Base-by-base conservation (phyloP, 2,113 vertebrate genomes). In the Oreochromis tanganicae region DNA sequence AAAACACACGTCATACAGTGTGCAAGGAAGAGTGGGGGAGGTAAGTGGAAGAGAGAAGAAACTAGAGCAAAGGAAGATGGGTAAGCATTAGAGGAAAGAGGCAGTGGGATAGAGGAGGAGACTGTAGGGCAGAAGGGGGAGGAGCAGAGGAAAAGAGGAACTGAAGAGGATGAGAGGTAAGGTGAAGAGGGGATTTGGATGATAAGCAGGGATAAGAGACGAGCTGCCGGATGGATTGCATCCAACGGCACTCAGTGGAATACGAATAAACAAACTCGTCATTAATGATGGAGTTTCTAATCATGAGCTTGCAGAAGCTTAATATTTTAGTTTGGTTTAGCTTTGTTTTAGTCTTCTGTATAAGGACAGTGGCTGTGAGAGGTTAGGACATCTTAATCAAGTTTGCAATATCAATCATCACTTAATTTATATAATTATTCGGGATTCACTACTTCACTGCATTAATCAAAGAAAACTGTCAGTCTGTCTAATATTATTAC, bases 141-240 rank as follows among this genome's bases (percentile, higher is more conserved):
- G 84, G 86, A 81, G 82, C 38, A 59, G 59, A 78, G 66, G 46
- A 80, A 78, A 79, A 68, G 84, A 83, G 38, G 66, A 83, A 90
- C 41, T 32, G 13, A 61, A 82, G 61, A 80, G 79, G 80, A 86
- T 73, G 80, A 85, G 78, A 19, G 61, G 29, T 83, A 52, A 66
- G 71, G 75, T 87, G 57, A 84, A 79, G 68, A 92, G 32, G 32
- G 81, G 88, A 92, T 91, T 89, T 91, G 81, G 56, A 87, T 85
- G 71, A 32, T 91, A 92, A 93, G 89, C 48, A 66, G 75, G 87
- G 88, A 91, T 93, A 89, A 92, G 81, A 91, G 75, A 81, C 2
- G 10, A 83, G 68, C 83, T 63, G 59, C 27, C 17, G 24, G 88
- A 90, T 92, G 78, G 91, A 90, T 88, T 87, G 61, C 85, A 82